These are phyloP conservation scores for Tympanuchus pallidicinctus DNA, from an alignment of 2,113 vertebrate genomes.

Conservation along the genomic window DNA sequence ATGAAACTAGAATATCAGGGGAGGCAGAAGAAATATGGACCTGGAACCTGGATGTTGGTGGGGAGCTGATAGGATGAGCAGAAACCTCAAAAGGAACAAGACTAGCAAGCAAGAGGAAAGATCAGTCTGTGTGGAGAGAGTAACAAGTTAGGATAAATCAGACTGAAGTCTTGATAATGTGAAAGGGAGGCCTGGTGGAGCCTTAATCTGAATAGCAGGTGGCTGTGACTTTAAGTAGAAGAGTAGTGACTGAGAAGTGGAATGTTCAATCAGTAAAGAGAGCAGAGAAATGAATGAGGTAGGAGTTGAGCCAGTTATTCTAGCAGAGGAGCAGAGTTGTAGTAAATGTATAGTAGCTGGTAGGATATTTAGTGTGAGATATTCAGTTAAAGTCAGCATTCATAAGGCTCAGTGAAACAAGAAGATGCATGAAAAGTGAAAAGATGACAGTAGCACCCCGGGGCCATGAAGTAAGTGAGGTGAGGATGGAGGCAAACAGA, in stretches of 20 bases:
- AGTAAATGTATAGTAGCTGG: neutral
- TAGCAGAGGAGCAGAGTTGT: neutral
- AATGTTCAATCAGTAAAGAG: neutral
- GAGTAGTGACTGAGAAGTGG: neutral
- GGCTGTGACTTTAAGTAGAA: neutral
- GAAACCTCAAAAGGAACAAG: neutral
- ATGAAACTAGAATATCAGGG: neutral
- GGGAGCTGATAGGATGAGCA: neutral
- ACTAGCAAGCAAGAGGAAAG: neutral
- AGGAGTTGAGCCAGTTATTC: neutral
- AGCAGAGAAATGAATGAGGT: neutral
- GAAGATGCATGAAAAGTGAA: neutral
- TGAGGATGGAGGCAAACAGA: neutral
- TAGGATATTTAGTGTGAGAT: neutral
- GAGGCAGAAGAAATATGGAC: neutral
- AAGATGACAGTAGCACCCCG: neutral
- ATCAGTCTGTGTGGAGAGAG: neutral
- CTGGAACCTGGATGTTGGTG: neutral
- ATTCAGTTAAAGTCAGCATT: neutral
- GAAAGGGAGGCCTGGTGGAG: neutral
- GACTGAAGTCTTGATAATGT: neutral
- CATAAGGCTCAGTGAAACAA: neutral
- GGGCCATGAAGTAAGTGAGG: neutral
- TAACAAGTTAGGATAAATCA: neutral
- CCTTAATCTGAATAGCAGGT: neutral